Evolutionary conservation across 2,113 vertebrate species (phyloP), one percentile per base, ranked within the genome.

Genomic region (Euleptes europaea): DNA sequence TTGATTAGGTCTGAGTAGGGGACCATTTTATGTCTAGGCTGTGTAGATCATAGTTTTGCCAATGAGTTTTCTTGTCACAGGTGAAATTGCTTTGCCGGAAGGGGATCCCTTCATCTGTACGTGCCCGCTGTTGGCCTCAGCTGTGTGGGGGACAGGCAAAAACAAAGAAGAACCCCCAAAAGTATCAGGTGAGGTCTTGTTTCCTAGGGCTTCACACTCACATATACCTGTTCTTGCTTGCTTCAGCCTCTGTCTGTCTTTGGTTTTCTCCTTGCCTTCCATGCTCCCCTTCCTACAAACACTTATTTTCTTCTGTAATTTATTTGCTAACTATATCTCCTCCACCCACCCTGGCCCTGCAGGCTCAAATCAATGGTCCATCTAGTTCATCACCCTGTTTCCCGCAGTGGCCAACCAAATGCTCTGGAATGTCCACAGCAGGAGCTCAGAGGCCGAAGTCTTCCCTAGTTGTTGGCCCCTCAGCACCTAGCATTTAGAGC

Each of bases 31-130:
- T 33, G 8, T 15, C 3, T 3, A 40, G 40, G 40, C 14, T 49
- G 31, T 79, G 31, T 44, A 54, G 66, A 26, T 35, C 31, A 44
- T 5, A 60, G n/a, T 71, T 85, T 78, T 63, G 31, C 60, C 83
- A 57, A 87, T 65, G 15, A 54, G 51, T 17, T n/a, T 44, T 57
- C 38, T 82, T 33, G 0, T 40, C 38, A 8, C 91, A 98, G 97
- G 94, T 98, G 19, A 98, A 97, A 93, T 92, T 95, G 2, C 96
- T 97, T 60, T 98, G 97, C 88, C 96, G 97, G 86, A 98, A 98
- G 90, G 97, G 97, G 74, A 98, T 98, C 91, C 98, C 98, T 3
- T 96, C 97, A 1, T 97, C 98, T 0, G 94, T 98, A 57, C 94
- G 97, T 80, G 96, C 97, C 1, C 96, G 96, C 70, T 97, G 97